Evolutionary conservation across 2,113 vertebrate genomes (phyloP).

Genomic region (Aspidoscelis tigris): DNA sequence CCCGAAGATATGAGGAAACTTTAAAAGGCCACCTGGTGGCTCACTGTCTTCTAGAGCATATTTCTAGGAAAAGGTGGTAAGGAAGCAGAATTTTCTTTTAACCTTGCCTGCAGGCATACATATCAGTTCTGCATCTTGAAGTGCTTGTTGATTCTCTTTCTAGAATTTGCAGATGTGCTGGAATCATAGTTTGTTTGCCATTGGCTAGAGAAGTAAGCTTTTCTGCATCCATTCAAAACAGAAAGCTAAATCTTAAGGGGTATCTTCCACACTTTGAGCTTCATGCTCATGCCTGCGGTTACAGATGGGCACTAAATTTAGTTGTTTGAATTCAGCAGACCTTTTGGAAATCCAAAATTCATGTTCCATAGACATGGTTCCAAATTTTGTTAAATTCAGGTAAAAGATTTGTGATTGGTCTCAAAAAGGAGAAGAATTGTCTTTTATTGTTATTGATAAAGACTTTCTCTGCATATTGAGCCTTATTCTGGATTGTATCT

Average conservation of each 20-base stretch:
- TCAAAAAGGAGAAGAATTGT: no score
- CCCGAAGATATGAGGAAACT: slow-evolving; percentile 62
- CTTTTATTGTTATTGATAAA: no score
- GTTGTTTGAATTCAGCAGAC: no score
- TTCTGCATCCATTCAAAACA: slow-evolving; percentile 32
- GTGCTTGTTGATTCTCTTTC: slow-evolving; percentile 30
- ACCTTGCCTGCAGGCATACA: background rate
- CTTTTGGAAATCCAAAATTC: no score
- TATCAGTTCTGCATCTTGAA: slow-evolving; percentile 25
- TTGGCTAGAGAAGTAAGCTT: background rate
- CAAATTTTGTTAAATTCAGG: no score
- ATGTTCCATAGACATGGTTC: no score
- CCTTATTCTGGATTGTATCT: no score
- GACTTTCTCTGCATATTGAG: no score
- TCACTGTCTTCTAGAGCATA: slow-evolving; percentile 11
- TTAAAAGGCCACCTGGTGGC: slow-evolving; percentile 42
- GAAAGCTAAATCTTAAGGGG: slow-evolving; percentile 12
- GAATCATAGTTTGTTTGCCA: slow-evolving; percentile 5
- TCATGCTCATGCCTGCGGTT: no score
- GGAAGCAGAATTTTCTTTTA: background rate
- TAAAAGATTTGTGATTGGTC: no score
- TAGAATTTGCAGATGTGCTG: slow-evolving; percentile 48
- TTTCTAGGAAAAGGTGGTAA: slow-evolving; percentile 36
- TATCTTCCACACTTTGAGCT: background rate
- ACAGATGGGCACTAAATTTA: no score